Evolutionary conservation across 2,888 invertebrate species (phyloP).

Genomic region (Cryptocephalus moraei): DNA sequence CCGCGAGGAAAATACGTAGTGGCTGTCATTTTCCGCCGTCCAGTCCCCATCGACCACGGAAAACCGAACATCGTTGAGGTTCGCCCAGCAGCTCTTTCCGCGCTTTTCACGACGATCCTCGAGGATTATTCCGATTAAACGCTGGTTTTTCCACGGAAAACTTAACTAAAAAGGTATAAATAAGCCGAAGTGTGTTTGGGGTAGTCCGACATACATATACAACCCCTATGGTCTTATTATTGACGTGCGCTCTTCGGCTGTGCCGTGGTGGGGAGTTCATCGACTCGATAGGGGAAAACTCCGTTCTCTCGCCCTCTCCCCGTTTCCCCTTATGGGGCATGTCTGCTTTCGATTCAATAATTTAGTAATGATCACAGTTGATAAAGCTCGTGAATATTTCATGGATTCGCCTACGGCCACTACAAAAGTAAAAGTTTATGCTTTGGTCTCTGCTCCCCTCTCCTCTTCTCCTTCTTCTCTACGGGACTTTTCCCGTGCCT

Average conservation of each 20-base stretch:
- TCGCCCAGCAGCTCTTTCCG: neutral
- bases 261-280: conserved; percentile 25
- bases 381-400: neutral
- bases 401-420: neutral
- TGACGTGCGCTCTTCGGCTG: conserved; percentile 26
- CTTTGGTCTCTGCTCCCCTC: no score
- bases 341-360: conserved; percentile 4
- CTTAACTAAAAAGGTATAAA: conserved; percentile 19
- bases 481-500: no score
- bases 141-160: conserved; percentile 1
- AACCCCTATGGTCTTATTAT: conserved; percentile 25
- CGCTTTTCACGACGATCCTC: neutral
- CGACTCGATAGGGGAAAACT: conserved; percentile 17
- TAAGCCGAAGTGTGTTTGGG: conserved; percentile 22
- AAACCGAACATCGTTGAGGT: neutral
- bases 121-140: neutral
- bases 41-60: neutral
- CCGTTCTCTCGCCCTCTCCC: neutral
- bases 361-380: conserved; percentile 8
- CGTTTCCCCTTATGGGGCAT: neutral
- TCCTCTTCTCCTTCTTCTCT: no score
- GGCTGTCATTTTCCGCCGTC: conserved; percentile 3
- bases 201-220: conserved; percentile 30
- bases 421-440: no score
- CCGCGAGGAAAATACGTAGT: neutral